Percentiles rank a stretch among this genome's conserved stretches.
Conservation (phyloP, 2,113 vertebrate genomes). For the Neolamprologus ventralis region DNA sequence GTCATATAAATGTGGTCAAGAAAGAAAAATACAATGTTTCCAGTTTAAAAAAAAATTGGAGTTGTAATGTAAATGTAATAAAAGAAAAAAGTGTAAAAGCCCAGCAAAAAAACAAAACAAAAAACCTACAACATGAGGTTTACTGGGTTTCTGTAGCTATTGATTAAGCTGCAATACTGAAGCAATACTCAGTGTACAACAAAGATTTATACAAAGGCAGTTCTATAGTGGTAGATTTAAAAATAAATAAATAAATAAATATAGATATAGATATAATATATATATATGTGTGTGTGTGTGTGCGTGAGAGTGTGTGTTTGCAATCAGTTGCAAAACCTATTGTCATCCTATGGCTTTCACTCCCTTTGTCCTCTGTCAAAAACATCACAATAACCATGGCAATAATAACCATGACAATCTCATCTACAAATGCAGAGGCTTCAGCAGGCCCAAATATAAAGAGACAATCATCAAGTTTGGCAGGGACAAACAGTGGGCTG, state of each 20-base stretch:
- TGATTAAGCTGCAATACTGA: neutral
- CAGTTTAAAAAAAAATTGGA: neutral
- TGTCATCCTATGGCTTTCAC: constrained; percentile 23
- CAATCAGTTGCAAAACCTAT: neutral
- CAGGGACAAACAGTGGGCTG: constrained; percentile 40
- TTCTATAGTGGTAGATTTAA: neutral
- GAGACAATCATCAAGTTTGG: constrained; percentile 33
- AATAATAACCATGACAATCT: constrained; percentile 64
- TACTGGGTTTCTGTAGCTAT: neutral
- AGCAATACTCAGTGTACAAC: neutral
- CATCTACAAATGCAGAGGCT: constrained; percentile 37
- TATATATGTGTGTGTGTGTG: neutral
- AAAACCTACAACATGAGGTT: neutral
- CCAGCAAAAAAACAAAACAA: neutral
- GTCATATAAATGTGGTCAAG: neutral
- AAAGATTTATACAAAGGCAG: neutral
- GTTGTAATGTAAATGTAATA: neutral
- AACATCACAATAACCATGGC: constrained; percentile 56
- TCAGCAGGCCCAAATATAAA: constrained; percentile 23
- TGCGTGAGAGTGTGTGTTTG: neutral
- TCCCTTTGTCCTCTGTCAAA: constrained; percentile 35
- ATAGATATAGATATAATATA: neutral
- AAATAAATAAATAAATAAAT: neutral
- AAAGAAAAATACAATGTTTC: neutral
- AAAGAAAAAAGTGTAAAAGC: neutral